phyloP scores from a whole-genome alignment of 2,888 invertebrate species.

The Dastarcus helophoroides region DNA sequence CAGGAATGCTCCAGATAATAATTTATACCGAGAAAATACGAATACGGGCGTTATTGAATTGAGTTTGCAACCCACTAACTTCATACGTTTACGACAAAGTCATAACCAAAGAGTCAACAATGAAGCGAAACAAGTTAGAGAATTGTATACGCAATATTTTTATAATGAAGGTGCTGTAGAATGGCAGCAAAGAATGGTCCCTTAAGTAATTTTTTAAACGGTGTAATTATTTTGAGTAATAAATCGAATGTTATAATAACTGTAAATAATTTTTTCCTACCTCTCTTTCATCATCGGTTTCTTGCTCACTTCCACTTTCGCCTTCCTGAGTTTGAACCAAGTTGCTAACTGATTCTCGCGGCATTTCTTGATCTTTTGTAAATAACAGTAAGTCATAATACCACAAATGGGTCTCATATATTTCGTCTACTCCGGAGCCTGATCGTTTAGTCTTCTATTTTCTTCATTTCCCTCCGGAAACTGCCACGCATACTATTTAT shows the following conservation, averaged over 20 bases:
- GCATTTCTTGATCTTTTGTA: slow-evolving; percentile 14
- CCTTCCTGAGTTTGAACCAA: slow-evolving; percentile 2
- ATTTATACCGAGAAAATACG: slow-evolving; percentile 10
- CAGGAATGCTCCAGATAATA: slow-evolving; percentile 9
- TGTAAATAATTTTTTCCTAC: slow-evolving; percentile 2
- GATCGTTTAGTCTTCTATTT: slow-evolving; percentile 12
- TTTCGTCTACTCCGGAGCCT: slow-evolving; percentile 11
- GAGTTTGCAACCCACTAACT: slow-evolving; percentile 6
- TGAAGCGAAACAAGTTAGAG: slow-evolving; percentile 7
- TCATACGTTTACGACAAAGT: slow-evolving; percentile 7
- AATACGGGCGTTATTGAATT: slow-evolving; percentile 8
- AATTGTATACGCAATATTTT: slow-evolving; percentile 5
- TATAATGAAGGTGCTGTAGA: slow-evolving; percentile 10
- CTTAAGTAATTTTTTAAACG: slow-evolving; percentile 5
- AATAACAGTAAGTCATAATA: slow-evolving; percentile 14
- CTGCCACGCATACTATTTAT: slow-evolving; percentile 13
- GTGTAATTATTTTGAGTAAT: slow-evolving; percentile 3
- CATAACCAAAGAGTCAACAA: slow-evolving; percentile 9
- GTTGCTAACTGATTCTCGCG: slow-evolving; percentile 9
- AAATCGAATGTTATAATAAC: slow-evolving; percentile 4
- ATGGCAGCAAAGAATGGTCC: slow-evolving; percentile 10
- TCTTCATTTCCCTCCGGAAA: slow-evolving; percentile 12
- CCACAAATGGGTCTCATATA: slow-evolving; percentile 14
- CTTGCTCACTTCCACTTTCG: slow-evolving; percentile 2
- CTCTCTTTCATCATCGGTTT: slow-evolving; percentile 2